Base-by-base conservation (phyloP, 2,113 vertebrate genomes). In the Psophia crepitans region DNA sequence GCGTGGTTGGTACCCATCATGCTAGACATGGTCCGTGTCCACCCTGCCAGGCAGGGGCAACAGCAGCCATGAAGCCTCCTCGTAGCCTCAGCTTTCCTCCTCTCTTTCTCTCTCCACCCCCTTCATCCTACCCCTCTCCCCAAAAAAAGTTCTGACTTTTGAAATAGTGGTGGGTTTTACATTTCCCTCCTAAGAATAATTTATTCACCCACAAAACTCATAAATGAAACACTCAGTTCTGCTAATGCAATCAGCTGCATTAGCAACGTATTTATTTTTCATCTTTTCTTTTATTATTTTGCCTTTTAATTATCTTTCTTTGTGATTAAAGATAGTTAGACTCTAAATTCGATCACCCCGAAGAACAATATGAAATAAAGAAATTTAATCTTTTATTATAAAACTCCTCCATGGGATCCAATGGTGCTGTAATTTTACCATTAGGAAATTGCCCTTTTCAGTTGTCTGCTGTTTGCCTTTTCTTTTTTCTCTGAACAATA, bases 371-470 rank as follows among this genome's bases (percentile, higher is more conserved):
- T 35, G 48, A 90, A 94, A 57, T 49, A 66, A 90, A 90, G 57
- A 69, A 90, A 21, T 78, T 87, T 63, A 46, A 86, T 92, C 11
- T 89, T 82, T 68, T 49, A 11, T 84, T 43, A 76, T 83, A 54
- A 88, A 87, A 69, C 22, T 60, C 32, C 46, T 73, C 26, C 2
- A 11, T 84, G 61, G 37, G 70, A 89, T 64, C 60, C 32, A 17
- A 18, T 24, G 68, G 18, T 74, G 46, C 10, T 49, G 61, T 82
- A 39, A 90, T 94, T 92, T 85, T 78, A 20, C 69, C 41, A 22
- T 84, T 83, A 92, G 89, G 37, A 92, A 97, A 65, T 35, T 60
- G 61, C 27, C 39, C 71, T 95, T 96, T 92, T 84, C 69, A 20
- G 46, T 76, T 95, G 46, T 69, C 57, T 92, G 61, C 80, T 30